Evolutionary conservation across 2,888 invertebrate genomes (phyloP), one percentile per base, ranked within the genome.

Genomic region (Eilema griseolum): DNA sequence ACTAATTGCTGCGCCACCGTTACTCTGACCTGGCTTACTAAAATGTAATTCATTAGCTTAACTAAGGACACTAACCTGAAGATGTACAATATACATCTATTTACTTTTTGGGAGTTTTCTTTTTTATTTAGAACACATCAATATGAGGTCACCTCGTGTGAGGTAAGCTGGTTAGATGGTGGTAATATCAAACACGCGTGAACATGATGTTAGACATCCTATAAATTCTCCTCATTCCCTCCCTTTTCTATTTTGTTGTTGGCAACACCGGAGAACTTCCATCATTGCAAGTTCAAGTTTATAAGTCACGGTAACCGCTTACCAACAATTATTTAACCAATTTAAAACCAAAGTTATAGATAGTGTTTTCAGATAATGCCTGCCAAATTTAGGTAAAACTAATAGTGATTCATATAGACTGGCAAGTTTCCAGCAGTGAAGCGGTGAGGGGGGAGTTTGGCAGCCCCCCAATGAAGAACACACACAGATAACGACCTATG

Each of bases 331-430:
- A 16, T 46, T 41, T 16, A 4, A 41, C 41, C 20, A 41, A 41
- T 10, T 52, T n/a, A 23, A 59, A 33, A 37, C 3, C n/a, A 61
- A 12, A 31, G 26, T 3, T 16, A 16, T 24, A 28, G 24, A 11
- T 26, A 26, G 26, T 57, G 61, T 61, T 73, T 37, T 56, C 33
- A 65, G 28, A 37, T 28, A 66, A 60, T 14, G 57, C 37, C 46
- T 63, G 66, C 72, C 80, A 77, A 72, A 79, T 75, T 80, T 78
- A 78, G 81, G 84, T 83, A 85, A 85, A 83, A 79, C 67, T 72
- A 81, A 75, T 72, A 80, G 74, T 76, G 81, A 80, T 72, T 81
- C 78, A 73, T 63, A 75, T 57, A 72, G 69, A 74, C 83, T 86
- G 86, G 86, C 86, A 63, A 60, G 46, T 68, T 64, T 84, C 86